Conservation (phyloP, 2,888 invertebrate genomes). For the Crossocerus cetratus region DNA sequence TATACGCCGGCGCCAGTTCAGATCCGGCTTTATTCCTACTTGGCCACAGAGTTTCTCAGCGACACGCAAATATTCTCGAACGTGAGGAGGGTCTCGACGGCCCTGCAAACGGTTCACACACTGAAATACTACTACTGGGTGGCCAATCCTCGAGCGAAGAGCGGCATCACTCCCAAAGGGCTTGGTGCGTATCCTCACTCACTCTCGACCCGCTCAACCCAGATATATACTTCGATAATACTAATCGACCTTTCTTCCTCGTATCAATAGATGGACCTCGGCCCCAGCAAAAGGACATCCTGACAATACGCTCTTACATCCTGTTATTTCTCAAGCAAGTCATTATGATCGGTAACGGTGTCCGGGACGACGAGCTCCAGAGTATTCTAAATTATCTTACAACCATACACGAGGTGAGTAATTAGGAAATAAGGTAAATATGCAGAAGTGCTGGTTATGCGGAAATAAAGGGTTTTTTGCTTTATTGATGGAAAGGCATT, state of each 20-base stretch:
- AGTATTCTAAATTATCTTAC: slow-evolving; percentile 98
- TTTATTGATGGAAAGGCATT: too few relatives aligned
- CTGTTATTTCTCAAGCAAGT: slow-evolving; percentile 96
- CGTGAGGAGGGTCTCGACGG: slow-evolving; percentile 96
- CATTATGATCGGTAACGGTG: slow-evolving; percentile 97
- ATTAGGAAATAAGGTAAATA: too few relatives aligned
- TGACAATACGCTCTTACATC: slow-evolving; percentile 96
- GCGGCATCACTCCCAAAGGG: slow-evolving; percentile 96
- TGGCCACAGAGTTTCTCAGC: slow-evolving; percentile 98
- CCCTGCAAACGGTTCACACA: slow-evolving; percentile 98
- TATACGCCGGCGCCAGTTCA: slow-evolving; percentile 98
- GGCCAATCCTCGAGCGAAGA: slow-evolving; percentile 95
- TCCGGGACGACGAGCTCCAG: slow-evolving; percentile 99
- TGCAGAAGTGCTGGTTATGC: too few relatives aligned
- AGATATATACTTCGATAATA: not conserved
- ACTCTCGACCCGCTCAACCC: not conserved
- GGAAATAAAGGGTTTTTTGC: too few relatives aligned
- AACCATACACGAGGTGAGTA: slow-evolving; percentile 94
- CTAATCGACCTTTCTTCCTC: too few relatives aligned
- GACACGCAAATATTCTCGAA: slow-evolving; percentile 98
- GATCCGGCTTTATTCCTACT: slow-evolving; percentile 95
- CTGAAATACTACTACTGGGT: slow-evolving; percentile 99
- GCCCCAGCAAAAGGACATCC: slow-evolving; percentile 95
- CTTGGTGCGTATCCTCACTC: slow-evolving; percentile 84
- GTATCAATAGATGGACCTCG: slow-evolving; percentile 89